These are phyloP conservation scores for Pelecanus crispus DNA, from an alignment of 2,113 vertebrate species.

Conservation along the genomic window DNA sequence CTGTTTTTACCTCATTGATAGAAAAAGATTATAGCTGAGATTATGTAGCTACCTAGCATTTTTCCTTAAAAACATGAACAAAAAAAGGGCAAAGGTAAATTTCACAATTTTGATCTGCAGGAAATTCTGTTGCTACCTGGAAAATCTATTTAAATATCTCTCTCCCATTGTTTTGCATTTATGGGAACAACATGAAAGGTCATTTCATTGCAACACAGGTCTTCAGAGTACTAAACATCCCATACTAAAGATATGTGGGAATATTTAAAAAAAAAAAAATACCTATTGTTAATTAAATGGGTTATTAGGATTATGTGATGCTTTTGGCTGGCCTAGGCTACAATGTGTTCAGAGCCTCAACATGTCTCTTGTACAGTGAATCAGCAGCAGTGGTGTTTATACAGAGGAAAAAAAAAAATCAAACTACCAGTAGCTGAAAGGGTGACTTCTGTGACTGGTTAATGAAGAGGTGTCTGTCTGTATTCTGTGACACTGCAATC, in stretches of 20 bases:
- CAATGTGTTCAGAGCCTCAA: not conserved
- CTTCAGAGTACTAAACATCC: not conserved
- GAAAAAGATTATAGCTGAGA: not conserved
- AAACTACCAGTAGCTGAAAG: not conserved
- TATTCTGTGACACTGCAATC: not conserved
- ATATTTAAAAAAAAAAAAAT: not conserved
- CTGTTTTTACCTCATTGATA: not conserved
- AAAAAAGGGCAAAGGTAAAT: not conserved
- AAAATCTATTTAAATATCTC: not conserved
- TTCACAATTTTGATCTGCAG: not conserved
- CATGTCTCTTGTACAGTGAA: not conserved
- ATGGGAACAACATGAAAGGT: not conserved
- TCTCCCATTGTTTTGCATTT: not conserved
- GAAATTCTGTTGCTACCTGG: not conserved
- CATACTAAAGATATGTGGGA: not conserved
- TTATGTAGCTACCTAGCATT: not conserved
- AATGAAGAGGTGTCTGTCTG: not conserved
- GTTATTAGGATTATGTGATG: not conserved
- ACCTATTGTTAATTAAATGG: accelerated
- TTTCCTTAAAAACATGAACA: not conserved
- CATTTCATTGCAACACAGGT: not conserved
- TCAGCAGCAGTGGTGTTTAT: not conserved
- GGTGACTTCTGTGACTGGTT: not conserved
- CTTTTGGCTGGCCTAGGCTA: not conserved
- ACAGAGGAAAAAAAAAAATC: not conserved